These are phyloP conservation scores for Ecdyonurus torrentis DNA, from an alignment of 2,888 invertebrate genomes.

Conservation along the genomic window DNA sequence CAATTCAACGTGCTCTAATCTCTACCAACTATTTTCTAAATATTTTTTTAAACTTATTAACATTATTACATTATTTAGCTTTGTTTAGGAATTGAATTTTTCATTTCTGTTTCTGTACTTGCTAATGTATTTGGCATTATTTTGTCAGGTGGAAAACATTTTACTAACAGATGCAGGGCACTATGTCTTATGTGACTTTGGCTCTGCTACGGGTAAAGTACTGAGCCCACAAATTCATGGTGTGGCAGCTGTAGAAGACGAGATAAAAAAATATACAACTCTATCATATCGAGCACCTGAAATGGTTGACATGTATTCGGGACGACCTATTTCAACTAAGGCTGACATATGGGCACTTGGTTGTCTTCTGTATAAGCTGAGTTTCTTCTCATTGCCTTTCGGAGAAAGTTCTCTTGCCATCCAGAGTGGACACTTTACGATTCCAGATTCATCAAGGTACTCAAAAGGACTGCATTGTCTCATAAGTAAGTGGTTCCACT, in stretches of 20 bases:
- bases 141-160: conserved; percentile 68
- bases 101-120: too few relatives aligned
- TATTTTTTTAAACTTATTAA: too few relatives aligned
- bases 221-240: conserved; percentile 50
- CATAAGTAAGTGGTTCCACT: conserved; percentile 38
- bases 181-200: conserved; percentile 85
- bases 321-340: conserved; percentile 67
- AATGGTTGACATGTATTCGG: conserved; percentile 82
- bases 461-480: conserved; percentile 51
- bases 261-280: conserved; percentile 77
- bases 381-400: conserved; percentile 78
- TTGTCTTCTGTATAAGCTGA: conserved; percentile 73
- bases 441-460: conserved; percentile 65
- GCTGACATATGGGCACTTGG: conserved; percentile 86
- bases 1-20: too few relatives aligned
- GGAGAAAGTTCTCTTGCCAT: conserved; percentile 87
- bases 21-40: too few relatives aligned
- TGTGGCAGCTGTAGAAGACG: conserved; percentile 57
- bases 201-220: conserved; percentile 73
- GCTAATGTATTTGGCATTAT: too few relatives aligned
- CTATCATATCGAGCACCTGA: conserved; percentile 80
- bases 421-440: conserved; percentile 70
- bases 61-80: too few relatives aligned
- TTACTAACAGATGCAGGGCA: conserved; percentile 56
- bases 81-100: too few relatives aligned